phyloP scores from a whole-genome alignment of 2,113 vertebrate species.

The Psilopsiagon aymara region DNA sequence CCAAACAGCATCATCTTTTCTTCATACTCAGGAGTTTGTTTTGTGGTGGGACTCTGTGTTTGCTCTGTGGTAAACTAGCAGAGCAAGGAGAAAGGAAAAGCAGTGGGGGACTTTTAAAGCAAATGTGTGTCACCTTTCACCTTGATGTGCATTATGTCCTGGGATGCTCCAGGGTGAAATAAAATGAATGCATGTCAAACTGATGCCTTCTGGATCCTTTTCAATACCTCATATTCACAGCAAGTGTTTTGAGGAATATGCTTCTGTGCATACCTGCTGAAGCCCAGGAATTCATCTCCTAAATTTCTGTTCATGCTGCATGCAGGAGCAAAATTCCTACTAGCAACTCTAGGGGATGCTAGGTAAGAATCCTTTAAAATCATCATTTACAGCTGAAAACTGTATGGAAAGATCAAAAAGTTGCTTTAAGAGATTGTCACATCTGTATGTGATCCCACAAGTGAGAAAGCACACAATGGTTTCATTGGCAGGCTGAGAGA shows the following conservation, averaged over 20 bases:
- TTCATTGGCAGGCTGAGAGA: background rate
- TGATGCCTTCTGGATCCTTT: constrained; percentile 27
- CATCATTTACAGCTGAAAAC: background rate
- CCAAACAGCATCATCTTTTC: background rate
- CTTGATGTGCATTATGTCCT: background rate
- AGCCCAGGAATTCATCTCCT: background rate
- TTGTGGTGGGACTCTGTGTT: background rate
- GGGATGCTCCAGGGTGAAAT: constrained; percentile 13
- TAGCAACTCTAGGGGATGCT: background rate
- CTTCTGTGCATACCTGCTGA: background rate
- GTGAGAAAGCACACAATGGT: background rate
- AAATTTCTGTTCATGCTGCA: background rate
- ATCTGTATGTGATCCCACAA: background rate
- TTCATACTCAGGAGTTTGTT: background rate
- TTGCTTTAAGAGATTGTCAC: background rate
- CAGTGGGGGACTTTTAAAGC: background rate
- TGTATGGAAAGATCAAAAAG: background rate
- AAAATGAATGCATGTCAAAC: background rate
- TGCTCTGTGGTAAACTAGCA: background rate
- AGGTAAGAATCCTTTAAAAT: background rate
- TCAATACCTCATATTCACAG: background rate
- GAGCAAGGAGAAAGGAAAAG: background rate
- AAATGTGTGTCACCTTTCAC: background rate
- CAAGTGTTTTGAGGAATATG: background rate
- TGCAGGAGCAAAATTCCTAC: background rate